A percentile compares a stretch with the other conserved stretches of the same genome.
These are phyloP conservation scores for Misgurnus anguillicaudatus DNA, from an alignment of 2,113 vertebrate genomes.

Conservation along the genomic window DNA sequence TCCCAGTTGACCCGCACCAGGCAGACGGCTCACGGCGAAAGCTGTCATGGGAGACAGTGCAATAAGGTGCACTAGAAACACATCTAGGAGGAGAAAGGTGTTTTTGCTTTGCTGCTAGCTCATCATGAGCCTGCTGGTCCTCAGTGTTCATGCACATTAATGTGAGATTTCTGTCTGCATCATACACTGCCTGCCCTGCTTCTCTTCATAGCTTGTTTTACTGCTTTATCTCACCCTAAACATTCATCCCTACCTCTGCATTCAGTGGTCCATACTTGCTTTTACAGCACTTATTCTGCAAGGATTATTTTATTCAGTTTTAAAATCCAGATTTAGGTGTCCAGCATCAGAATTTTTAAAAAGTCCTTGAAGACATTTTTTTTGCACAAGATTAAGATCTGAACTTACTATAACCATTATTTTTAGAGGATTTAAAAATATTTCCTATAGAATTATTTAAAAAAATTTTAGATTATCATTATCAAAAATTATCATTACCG, in stretches of 20 bases:
- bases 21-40: conserved; percentile 57
- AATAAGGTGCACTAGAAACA: background rate
- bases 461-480: too few relatives aligned
- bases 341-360: too few relatives aligned
- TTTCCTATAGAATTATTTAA: too few relatives aligned
- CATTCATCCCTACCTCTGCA: background rate
- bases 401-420: too few relatives aligned
- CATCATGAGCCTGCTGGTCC: background rate
- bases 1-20: conserved; percentile 58
- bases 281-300: background rate
- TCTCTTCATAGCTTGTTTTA: background rate
- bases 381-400: too few relatives aligned
- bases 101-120: conserved; percentile 1
- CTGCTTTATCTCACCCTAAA: background rate
- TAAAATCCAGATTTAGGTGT: too few relatives aligned
- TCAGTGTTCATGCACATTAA: conserved; percentile 30
- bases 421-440: too few relatives aligned
- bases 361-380: too few relatives aligned
- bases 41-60: conserved; percentile 43
- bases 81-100: background rate
- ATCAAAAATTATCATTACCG: too few relatives aligned
- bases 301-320: too few relatives aligned
- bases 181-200: background rate
- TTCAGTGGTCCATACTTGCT: background rate
- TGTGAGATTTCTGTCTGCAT: background rate